Percentiles rank a stretch among this genome's conserved stretches.
These are phyloP conservation scores for Aptenodytes patagonicus DNA, from an alignment of 2,113 vertebrate species.

Conservation along the genomic window DNA sequence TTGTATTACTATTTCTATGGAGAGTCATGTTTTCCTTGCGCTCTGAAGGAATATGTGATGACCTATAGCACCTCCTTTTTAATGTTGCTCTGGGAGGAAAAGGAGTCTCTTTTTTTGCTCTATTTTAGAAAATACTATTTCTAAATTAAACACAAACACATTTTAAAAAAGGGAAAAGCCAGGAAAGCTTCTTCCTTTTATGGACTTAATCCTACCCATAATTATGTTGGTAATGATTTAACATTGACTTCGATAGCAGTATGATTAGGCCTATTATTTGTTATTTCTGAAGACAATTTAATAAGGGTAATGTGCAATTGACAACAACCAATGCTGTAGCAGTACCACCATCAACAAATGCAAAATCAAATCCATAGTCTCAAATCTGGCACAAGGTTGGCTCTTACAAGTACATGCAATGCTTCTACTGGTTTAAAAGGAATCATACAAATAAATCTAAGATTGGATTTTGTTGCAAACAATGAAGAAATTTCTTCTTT, in stretches of 20 bases:
- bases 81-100: not conserved
- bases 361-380: not conserved
- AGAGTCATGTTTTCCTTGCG: not conserved
- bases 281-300: not conserved
- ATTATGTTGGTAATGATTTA: not conserved
- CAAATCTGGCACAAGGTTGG: not conserved
- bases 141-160: not conserved
- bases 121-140: not conserved
- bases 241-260: not conserved
- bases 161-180: not conserved
- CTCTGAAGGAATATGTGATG: not conserved
- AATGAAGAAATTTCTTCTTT: not conserved
- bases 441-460: not conserved
- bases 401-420: not conserved
- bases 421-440: not conserved
- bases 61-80: not conserved
- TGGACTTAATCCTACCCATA: not conserved
- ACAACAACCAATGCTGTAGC: not conserved
- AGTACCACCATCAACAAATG: not conserved
- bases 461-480: not conserved
- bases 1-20: not conserved
- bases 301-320: not conserved
- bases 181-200: not conserved
- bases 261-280: not conserved
- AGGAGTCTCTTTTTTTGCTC: not conserved